A percentile compares a stretch with the other conserved stretches of the same genome.
These are phyloP conservation scores for Hippoglossus hippoglossus DNA, from an alignment of 2,797 vertebrate genomes.

Conservation along the genomic window DNA sequence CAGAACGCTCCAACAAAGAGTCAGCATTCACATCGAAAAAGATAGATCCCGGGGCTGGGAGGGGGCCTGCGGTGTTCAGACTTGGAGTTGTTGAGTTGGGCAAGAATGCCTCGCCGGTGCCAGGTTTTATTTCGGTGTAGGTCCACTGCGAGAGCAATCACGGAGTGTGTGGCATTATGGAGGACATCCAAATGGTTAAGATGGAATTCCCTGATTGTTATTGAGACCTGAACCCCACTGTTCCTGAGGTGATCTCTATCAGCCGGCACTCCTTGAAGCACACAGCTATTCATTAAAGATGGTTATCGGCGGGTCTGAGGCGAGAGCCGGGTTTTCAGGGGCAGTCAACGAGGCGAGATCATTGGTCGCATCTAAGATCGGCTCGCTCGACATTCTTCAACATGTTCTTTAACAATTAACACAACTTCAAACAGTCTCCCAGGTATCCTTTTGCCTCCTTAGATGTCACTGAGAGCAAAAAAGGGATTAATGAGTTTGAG, in stretches of 20 bases:
- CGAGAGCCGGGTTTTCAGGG: constrained; percentile 75
- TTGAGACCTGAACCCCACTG: constrained; percentile 83
- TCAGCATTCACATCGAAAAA: constrained; percentile 71
- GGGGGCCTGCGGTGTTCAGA: constrained; percentile 59
- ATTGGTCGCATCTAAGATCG: constrained; percentile 61
- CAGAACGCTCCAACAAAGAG: constrained; percentile 79
- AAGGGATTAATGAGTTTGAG: constrained; percentile 48
- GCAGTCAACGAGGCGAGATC: constrained; percentile 74
- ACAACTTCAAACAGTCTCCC: constrained; percentile 64
- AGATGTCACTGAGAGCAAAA: constrained; percentile 44
- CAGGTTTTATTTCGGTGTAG: constrained; percentile 86
- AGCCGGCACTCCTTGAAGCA: constrained; percentile 80
- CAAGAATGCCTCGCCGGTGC: constrained; percentile 73
- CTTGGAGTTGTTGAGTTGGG: constrained; percentile 69
- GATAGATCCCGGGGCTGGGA: constrained; percentile 61
- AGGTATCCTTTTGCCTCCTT: constrained; percentile 56
- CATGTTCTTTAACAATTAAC: constrained; percentile 65
- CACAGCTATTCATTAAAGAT: constrained; percentile 89
- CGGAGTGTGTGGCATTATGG: constrained; percentile 89
- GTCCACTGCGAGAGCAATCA: constrained; percentile 85
- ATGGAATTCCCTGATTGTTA: constrained; percentile 87
- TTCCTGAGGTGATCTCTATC: constrained; percentile 85
- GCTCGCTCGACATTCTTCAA: constrained; percentile 34
- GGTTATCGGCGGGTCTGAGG: constrained; percentile 76
- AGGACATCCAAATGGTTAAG: constrained; percentile 87